Base-by-base conservation (phyloP, 92 coral and sea anemone species). In the Porites lobata region DNA sequence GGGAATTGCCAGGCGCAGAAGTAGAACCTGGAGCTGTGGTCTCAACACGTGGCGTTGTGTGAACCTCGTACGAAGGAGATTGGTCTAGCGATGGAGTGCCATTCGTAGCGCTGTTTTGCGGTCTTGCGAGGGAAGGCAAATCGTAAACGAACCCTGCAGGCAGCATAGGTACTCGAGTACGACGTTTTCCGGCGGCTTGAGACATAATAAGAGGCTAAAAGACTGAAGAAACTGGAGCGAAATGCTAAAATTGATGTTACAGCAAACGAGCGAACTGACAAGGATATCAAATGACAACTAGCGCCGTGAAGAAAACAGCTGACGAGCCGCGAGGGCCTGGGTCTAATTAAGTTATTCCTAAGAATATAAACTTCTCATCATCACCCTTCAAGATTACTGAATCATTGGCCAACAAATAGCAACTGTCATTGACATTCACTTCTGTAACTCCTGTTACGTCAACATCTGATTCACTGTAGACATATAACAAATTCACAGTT, bases 121-220 rank as follows among this genome's bases (percentile, higher is more conserved):
- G 73, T 13, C 24, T 32, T 22, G 50, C 38, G 29, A 69, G 73
- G 29, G 73, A 69, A 69, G n/a, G 73, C 11, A 69, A 13, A 50
- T 69, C 73, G 73, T 69, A 69, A 69, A 69, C 73, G 38, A 69
- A 69, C 29, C 73, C 73, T 47, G 73, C 38, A 32, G 73, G 73
- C 38, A 69, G 15, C 50, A 47, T 15, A 69, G 73, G 73, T 69
- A 47, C 73, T 15, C 15, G 29, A 47, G 38, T 47, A 3, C 38
- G 29, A 50, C 73, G 73, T 69, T 32, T 69, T 22, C 73, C 52
- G 73, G 73, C 73, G 73, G 73, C 73, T 9, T 32, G 38, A 69
- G 73, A 17, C 73, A 69, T 19, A 21, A 12, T 22, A 47, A 69
- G 38, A 69, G 24, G 73, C 32, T 67, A 67, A 67, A 29, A 67